A percentile compares a stretch with the other conserved stretches of the same genome.
Conservation (phyloP, 2,113 vertebrate species). For the Aplodontia rufa region DNA sequence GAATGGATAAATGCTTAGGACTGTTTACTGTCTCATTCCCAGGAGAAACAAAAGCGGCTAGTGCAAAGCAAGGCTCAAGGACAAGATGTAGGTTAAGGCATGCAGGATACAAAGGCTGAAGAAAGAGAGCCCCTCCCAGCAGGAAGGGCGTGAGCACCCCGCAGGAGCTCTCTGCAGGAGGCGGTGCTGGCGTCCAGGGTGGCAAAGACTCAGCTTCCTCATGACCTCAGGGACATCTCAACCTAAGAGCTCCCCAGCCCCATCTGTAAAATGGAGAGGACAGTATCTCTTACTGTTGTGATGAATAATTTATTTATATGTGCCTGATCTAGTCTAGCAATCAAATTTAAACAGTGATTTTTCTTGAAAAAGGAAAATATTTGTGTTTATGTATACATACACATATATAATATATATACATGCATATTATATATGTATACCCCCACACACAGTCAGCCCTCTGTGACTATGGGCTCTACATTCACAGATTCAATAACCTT, state of each 20-base stretch:
- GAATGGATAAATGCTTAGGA: not conserved
- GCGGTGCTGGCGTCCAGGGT: not conserved
- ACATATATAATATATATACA: not conserved
- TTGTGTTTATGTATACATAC: not conserved
- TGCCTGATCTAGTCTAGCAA: not conserved
- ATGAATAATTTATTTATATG: not conserved
- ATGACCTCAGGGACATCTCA: not conserved
- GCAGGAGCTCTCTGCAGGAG: not conserved
- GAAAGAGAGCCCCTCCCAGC: too few species aligned
- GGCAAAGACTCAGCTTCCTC: not conserved
- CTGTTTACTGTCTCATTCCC: not conserved
- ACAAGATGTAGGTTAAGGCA: too few species aligned
- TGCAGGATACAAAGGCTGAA: too few species aligned
- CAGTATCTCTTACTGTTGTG: not conserved
- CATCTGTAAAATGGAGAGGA: not conserved
- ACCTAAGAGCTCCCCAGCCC: too few species aligned
- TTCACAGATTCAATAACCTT: not conserved
- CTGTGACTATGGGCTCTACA: not conserved
- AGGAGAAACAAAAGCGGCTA: not conserved
- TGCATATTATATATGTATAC: too few species aligned
- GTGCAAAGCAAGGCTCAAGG: not conserved
- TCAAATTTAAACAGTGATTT: not conserved
- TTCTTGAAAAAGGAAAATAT: not conserved
- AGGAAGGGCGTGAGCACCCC: rapidly evolving
- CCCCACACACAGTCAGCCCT: too few species aligned